These are phyloP conservation scores for Hylaeus anthracinus DNA, from an alignment of 1,140 invertebrate species.

Conservation along the genomic window DNA sequence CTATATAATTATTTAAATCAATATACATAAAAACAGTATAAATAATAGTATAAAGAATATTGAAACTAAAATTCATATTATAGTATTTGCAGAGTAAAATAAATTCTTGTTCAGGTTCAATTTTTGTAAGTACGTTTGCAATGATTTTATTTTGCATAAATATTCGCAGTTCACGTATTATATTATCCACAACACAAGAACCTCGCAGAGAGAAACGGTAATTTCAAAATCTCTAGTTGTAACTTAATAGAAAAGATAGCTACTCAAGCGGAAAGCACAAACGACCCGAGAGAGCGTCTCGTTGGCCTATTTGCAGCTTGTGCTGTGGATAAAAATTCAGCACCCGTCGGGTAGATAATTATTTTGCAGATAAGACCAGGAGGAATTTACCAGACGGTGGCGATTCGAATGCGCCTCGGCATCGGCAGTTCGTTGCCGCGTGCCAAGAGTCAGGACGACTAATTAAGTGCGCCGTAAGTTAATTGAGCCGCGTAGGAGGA, in stretches of 20 bases:
- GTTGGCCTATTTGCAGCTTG: not conserved
- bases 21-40: no score
- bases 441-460: conserved; percentile 55
- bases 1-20: no score
- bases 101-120: no score
- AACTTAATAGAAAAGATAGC: no score
- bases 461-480: conserved; percentile 67
- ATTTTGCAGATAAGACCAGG: conserved; percentile 40
- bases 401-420: conserved; percentile 45
- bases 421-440: conserved; percentile 33
- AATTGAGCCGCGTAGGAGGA: conserved; percentile 61
- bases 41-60: no score
- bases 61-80: no score
- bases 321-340: conserved; percentile 33
- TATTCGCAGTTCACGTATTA: no score
- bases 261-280: not conserved
- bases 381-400: conserved; percentile 31
- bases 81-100: no score
- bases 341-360: conserved; percentile 23
- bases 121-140: no score
- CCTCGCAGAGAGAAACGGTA: not conserved
- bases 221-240: no score
- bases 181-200: no score
- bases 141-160: no score
- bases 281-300: not conserved